Evolutionary conservation across 1,140 invertebrate genomes (phyloP).

Genomic region (Trachelipus rathkii): DNA sequence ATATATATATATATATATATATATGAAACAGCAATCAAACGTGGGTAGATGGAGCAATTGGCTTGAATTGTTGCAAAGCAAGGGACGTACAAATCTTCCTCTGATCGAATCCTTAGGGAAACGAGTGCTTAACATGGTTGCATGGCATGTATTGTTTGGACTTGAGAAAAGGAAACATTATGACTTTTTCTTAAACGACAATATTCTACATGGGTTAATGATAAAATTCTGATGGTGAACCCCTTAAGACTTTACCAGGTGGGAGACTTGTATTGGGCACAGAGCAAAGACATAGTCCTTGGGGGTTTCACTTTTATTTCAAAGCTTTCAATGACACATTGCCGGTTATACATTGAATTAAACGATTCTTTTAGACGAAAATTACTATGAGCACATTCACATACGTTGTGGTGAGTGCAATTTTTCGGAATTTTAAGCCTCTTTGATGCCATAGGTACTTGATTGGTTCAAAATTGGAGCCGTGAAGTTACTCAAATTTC

Average conservation of each 20-base stretch:
- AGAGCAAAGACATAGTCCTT: slow-evolving; percentile 35
- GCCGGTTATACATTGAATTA: slow-evolving; percentile 30
- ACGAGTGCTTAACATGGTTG: slow-evolving; percentile 27
- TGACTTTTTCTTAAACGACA: slow-evolving; percentile 19
- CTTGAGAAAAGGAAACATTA: slow-evolving; percentile 19
- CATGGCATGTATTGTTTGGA: slow-evolving; percentile 37
- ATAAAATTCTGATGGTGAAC: background rate
- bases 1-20: too few relatives aligned
- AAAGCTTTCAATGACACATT: slow-evolving; percentile 33
- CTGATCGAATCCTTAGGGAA: background rate
- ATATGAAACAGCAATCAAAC: too few relatives aligned
- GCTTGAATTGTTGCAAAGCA: slow-evolving; percentile 37
- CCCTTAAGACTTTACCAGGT: slow-evolving; percentile 28
- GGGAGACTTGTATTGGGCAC: slow-evolving; percentile 36
- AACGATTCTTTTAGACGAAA: slow-evolving; percentile 10
- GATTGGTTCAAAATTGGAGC: slow-evolving; percentile 32
- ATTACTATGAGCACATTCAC: slow-evolving; percentile 29
- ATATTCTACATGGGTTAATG: slow-evolving; percentile 16
- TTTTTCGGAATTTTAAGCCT: slow-evolving; percentile 17
- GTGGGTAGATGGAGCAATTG: background rate
- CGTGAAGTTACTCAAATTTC: background rate
- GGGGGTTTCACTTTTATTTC: slow-evolving; percentile 31
- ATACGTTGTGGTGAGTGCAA: slow-evolving; percentile 12
- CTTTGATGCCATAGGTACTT: slow-evolving; percentile 16
- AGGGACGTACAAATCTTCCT: slow-evolving; percentile 20